Base-by-base conservation (phyloP, 2,888 invertebrate species). In the Cephus pygmeus region DNA sequence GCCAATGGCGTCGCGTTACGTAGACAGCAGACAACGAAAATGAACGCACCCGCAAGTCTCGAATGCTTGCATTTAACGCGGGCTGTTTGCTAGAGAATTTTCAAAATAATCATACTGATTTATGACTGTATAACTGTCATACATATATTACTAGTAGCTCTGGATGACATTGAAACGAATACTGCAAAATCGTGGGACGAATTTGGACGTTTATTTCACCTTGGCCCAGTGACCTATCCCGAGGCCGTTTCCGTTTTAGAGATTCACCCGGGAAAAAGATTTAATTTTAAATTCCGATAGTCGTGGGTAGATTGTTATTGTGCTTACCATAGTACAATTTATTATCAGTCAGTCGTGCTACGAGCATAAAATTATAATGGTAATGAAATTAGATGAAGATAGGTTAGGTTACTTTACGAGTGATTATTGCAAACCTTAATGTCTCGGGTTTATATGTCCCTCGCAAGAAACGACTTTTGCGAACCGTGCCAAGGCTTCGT, bases 401-500 rank as follows among this genome's bases (percentile, higher is more conserved):
- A 40, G 40, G 40, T 40, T 40, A 40, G 40, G 40, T 40, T 40
- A 15, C 15, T 40, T 15, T 40, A 15, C 15, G 4, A 40, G 40
- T 40, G 35, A 12, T 36, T 4, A 40, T 15, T 15, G 40, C 12
- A 40, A 15, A 40, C 15, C 15, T 40, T 40, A 15, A 36, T 36
- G 36, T 36, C 36, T 36, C 36, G 36, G 15, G 4, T 40, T 40
- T 40, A 4, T 6, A 15, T 4, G 40, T 40, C 12, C 15, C 15
- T 40, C 40, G 40, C 15, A 4, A 40, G 40, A 40, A 15, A 40
- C 40, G 40, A 40, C 40, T 40, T 40, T 40, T 15, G 69, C 73
- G 68, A 78, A 69, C 71, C 35, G 75, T 78, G 78, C 75, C 78
- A 78, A 78, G 78, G 78, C n/a, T 78, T 34, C n/a, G 73, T 35